Base-by-base conservation (phyloP, 2,888 invertebrate genomes). In the Reticulitermes lucifugus region DNA sequence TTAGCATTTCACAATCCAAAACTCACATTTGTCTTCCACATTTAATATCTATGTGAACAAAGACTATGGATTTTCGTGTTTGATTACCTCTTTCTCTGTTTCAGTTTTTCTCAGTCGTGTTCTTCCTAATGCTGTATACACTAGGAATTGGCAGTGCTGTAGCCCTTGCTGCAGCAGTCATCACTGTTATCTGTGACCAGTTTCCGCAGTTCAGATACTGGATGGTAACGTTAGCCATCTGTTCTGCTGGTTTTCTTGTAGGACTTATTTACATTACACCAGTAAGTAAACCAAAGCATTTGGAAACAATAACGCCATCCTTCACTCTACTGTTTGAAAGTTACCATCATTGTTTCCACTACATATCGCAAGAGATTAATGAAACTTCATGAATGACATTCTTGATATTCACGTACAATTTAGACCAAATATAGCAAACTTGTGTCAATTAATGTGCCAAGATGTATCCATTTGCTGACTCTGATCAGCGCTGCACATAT, bases 51-150 rank as follows among this genome's bases (percentile, higher is more conserved):
- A 18, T 55, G 55, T 18, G 18, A 18, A 14, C 1, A 55, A 14
- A 14, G 55, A 18, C 1, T 2, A 18, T 18, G 55, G 14, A 55
- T 55, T 55, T 55, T 55, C 4, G 1, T 2, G 14, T 55, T 2
- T 55, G 18, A 55, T 55, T 5, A 4, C 14, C 5, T 41, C 2
- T 73, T 83, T 35, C 83, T 83, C 79, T 87, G 84, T 92, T 92
- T 59, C 91, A 95, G 94, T 89, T 96, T 55, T 96, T 96, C 90
- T 92, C 96, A 0, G 95, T 95, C 5, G 90, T 96, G 22, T 96
- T 96, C 91, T 96, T 96, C 92, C 91, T 96, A 88, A 97, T 97
- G 97, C 92, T 97, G 91, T 93, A 95, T 86, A 95, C 96, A 3
- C 92, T 97, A 86, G 96, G 96, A 18, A 92, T 96, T 29, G 97